These are phyloP conservation scores for Sarcoramphus papa DNA, from an alignment of 2,797 vertebrate genomes.

Conservation along the genomic window DNA sequence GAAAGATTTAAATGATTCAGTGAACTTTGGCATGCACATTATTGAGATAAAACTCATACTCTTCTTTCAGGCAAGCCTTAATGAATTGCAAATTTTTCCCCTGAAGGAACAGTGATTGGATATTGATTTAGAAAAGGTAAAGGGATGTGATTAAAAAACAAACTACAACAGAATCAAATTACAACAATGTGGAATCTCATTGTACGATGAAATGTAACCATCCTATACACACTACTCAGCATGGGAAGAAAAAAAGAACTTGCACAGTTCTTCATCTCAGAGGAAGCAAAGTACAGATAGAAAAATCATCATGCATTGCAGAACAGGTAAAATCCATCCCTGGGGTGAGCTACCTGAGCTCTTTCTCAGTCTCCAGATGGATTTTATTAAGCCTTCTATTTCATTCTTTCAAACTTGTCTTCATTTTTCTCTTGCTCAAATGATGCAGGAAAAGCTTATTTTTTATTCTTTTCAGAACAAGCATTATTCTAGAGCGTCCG, in stretches of 20 bases:
- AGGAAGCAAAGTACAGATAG: background rate
- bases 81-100: background rate
- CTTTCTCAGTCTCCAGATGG: background rate
- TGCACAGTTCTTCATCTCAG: background rate
- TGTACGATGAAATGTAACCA: background rate
- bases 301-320: background rate
- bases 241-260: background rate
- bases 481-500: background rate
- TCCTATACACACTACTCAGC: background rate
- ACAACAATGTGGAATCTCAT: background rate
- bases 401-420: background rate
- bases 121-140: conserved; percentile 43
- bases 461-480: background rate
- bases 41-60: conserved; percentile 27
- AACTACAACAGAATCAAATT: background rate
- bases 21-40: background rate
- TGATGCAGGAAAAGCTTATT: background rate
- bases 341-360: background rate
- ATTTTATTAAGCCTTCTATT: conserved; percentile 3
- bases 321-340: background rate
- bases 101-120: background rate
- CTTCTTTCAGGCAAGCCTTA: background rate
- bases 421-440: background rate
- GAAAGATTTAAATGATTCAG: background rate
- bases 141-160: background rate